Evolutionary conservation across 2,797 vertebrate genomes (phyloP).

Genomic region (Artibeus lituratus): DNA sequence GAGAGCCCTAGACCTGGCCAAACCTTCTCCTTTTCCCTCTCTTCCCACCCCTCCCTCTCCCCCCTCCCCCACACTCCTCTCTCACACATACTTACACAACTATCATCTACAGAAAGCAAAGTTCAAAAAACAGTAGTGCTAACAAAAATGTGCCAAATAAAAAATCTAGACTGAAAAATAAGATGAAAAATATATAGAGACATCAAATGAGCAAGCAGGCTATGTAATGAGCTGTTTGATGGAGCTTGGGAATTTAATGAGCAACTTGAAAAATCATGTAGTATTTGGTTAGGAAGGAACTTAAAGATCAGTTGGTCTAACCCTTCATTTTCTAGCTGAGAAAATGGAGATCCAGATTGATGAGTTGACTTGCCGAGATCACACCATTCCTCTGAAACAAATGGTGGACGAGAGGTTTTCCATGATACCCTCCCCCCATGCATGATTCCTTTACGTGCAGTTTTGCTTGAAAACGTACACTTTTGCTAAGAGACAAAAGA

Average conservation of each 20-base stretch:
- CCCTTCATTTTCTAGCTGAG: not conserved
- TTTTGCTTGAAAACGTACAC: not conserved
- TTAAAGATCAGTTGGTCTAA: constrained; percentile 30
- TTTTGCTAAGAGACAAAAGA: not conserved
- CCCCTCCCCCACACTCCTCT: not conserved
- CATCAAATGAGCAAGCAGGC: constrained; percentile 4
- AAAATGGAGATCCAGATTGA: not conserved
- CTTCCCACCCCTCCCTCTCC: too few relatives aligned
- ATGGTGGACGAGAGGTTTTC: not conserved
- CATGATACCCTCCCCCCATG: not conserved
- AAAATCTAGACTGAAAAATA: constrained; percentile 39
- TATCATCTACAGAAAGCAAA: not conserved
- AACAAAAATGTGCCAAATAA: not conserved
- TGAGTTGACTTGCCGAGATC: not conserved
- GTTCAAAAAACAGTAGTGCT: not conserved
- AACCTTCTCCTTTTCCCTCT: not conserved
- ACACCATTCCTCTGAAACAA: not conserved
- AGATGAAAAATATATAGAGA: constrained; percentile 14
- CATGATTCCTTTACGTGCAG: not conserved
- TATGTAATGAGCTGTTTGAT: constrained; percentile 43
- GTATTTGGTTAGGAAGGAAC: constrained; percentile 10
- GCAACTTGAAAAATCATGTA: constrained; percentile 55
- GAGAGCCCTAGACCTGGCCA: not conserved
- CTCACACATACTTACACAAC: not conserved
- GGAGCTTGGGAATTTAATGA: constrained; percentile 52